Evolutionary conservation across 2,797 vertebrate genomes (phyloP).

Genomic region (Brotula barbata): DNA sequence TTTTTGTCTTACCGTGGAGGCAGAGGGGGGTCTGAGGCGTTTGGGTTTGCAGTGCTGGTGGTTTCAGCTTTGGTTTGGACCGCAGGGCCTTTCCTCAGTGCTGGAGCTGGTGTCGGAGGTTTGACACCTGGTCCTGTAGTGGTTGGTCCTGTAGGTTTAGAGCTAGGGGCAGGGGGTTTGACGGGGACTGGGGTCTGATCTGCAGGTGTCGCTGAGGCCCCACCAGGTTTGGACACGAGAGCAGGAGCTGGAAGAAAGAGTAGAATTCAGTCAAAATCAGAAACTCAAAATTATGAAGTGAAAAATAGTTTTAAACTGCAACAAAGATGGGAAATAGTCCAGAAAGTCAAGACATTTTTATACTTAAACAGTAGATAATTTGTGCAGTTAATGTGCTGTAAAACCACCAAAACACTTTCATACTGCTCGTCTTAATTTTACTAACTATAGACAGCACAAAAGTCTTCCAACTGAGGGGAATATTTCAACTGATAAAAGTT

Average conservation of each 20-base stretch:
- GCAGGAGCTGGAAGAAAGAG: constrained; percentile 46
- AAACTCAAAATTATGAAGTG: too few relatives aligned
- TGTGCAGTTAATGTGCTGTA: too few relatives aligned
- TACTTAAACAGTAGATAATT: too few relatives aligned
- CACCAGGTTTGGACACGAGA: constrained; percentile 44
- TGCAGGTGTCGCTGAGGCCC: background rate
- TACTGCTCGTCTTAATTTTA: too few relatives aligned
- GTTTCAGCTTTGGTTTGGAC: constrained; percentile 37
- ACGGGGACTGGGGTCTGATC: constrained; percentile 13
- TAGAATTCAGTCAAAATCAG: too few relatives aligned
- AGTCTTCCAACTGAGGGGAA: too few relatives aligned
- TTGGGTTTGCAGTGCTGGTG: background rate
- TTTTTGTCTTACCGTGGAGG: constrained; percentile 62
- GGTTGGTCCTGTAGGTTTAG: constrained; percentile 18
- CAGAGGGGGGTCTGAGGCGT: constrained; percentile 49
- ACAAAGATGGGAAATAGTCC: too few relatives aligned
- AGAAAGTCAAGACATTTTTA: too few relatives aligned
- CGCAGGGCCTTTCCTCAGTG: constrained; percentile 51
- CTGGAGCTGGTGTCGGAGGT: constrained; percentile 29
- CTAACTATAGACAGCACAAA: too few relatives aligned
- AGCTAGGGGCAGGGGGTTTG: constrained; percentile 36
- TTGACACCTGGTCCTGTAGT: background rate
- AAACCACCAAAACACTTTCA: too few relatives aligned
- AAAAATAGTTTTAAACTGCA: too few relatives aligned
- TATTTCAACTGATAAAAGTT: too few relatives aligned